phyloP scores from a whole-genome alignment of 1,140 invertebrate species.

The Brachionus rubens region DNA sequence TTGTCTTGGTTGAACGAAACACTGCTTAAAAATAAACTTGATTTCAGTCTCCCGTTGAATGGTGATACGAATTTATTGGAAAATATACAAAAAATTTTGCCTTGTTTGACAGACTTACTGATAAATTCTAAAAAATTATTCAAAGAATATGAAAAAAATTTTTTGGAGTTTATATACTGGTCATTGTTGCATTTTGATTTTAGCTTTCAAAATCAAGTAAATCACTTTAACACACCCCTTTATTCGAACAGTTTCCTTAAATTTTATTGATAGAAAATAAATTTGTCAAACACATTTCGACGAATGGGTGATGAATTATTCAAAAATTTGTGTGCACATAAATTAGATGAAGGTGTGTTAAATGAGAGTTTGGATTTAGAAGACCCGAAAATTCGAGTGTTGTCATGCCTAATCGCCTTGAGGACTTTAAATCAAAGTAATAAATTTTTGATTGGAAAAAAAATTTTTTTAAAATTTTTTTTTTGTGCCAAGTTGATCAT shows the following conservation, averaged over 20 bases:
- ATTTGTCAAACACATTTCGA: conserved; percentile 54
- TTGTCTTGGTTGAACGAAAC: conserved; percentile 9
- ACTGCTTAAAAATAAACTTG: conserved; percentile 8
- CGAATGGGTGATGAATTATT: conserved; percentile 59
- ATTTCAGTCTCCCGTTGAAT: neutral
- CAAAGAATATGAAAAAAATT: conserved; percentile 50
- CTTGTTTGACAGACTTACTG: conserved; percentile 55
- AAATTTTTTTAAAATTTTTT: neutral
- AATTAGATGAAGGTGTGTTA: conserved; percentile 51
- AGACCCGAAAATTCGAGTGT: conserved; percentile 53
- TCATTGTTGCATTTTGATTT: conserved; percentile 55
- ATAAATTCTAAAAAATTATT: conserved; percentile 54
- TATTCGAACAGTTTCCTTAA: neutral
- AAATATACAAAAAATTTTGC: conserved; percentile 23
- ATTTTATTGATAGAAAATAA: conserved; percentile 52
- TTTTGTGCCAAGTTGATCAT: conserved; percentile 54
- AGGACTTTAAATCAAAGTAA: conserved; percentile 57
- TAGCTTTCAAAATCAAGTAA: conserved; percentile 50
- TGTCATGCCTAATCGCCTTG: conserved; percentile 55
- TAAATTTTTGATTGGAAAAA: neutral
- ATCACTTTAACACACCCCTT: conserved; percentile 44
- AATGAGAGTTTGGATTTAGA: conserved; percentile 51
- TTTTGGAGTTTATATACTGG: conserved; percentile 59
- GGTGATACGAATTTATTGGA: conserved; percentile 1
- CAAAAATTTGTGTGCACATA: conserved; percentile 26